These are phyloP conservation scores for Apteryx mantelli DNA, from an alignment of 2,113 vertebrate genomes.

Conservation along the genomic window DNA sequence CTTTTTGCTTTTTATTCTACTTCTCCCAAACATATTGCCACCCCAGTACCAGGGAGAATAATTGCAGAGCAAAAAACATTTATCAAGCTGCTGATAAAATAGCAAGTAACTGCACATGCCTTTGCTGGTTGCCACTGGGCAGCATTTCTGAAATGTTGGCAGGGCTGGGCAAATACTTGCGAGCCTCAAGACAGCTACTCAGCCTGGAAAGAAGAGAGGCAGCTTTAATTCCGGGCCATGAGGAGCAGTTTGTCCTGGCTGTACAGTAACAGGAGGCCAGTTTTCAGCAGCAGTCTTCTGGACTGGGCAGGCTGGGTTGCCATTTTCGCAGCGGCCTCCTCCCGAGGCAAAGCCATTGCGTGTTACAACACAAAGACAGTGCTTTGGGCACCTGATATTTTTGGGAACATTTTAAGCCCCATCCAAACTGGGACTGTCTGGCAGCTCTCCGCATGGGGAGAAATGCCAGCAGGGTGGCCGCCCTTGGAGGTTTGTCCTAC, in stretches of 20 bases:
- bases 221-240: background rate
- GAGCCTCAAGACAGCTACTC: slow-evolving; percentile 32
- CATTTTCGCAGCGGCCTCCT: background rate
- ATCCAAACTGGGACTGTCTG: slow-evolving; percentile 25
- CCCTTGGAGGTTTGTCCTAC: slow-evolving; percentile 23
- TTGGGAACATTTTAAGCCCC: slow-evolving; percentile 6
- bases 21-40: background rate
- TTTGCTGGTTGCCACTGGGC: background rate
- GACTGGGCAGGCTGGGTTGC: background rate
- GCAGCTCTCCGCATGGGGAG: background rate
- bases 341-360: background rate
- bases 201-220: slow-evolving; percentile 2
- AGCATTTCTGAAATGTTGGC: background rate
- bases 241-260: background rate
- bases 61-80: background rate
- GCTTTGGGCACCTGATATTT: slow-evolving; percentile 43
- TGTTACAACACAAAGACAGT: background rate
- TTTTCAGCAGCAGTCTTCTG: background rate
- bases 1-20: background rate
- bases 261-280: background rate
- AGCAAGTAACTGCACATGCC: background rate
- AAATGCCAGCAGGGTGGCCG: slow-evolving; percentile 11
- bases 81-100: background rate
- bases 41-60: background rate
- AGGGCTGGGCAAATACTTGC: background rate